These are phyloP conservation scores for Glyphotaelius pellucidus DNA, from an alignment of 2,888 invertebrate species.

Conservation along the genomic window DNA sequence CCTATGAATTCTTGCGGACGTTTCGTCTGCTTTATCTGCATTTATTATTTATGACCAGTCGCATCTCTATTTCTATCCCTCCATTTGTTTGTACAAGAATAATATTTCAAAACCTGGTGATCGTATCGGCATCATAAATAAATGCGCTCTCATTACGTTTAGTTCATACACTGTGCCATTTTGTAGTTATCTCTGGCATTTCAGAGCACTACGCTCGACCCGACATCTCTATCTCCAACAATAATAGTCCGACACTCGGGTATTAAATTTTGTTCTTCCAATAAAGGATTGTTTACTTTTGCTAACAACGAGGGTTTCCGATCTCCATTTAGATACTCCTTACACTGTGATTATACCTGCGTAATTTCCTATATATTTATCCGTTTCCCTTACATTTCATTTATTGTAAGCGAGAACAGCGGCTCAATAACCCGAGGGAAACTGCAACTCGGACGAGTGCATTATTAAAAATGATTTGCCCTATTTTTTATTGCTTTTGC, in stretches of 20 bases:
- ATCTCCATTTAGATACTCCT: constrained; percentile 45
- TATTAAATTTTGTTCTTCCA: constrained; percentile 18
- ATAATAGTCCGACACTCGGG: constrained; percentile 37
- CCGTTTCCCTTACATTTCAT: constrained; percentile 38
- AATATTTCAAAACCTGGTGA: not conserved
- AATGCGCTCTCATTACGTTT: not conserved
- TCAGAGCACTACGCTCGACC: not conserved
- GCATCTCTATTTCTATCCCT: not conserved
- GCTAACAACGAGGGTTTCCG: constrained; percentile 37
- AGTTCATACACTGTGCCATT: not conserved
- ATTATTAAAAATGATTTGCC: not conserved
- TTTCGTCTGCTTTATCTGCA: not conserved
- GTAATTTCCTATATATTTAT: constrained; percentile 44
- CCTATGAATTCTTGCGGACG: not conserved
- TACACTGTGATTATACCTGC: constrained; percentile 45
- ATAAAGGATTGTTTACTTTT: constrained; percentile 43
- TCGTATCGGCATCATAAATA: not conserved
- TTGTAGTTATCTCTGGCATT: not conserved
- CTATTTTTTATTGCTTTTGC: not conserved
- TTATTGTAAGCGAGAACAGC: constrained; percentile 31
- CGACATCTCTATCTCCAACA: constrained; percentile 33
- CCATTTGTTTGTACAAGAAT: not conserved
- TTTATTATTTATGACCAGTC: not conserved
- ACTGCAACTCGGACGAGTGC: not conserved
- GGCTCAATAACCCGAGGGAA: not conserved